These are phyloP conservation scores for Blastomussa wellsi DNA, from an alignment of 92 coral and sea anemone genomes.

Conservation along the genomic window DNA sequence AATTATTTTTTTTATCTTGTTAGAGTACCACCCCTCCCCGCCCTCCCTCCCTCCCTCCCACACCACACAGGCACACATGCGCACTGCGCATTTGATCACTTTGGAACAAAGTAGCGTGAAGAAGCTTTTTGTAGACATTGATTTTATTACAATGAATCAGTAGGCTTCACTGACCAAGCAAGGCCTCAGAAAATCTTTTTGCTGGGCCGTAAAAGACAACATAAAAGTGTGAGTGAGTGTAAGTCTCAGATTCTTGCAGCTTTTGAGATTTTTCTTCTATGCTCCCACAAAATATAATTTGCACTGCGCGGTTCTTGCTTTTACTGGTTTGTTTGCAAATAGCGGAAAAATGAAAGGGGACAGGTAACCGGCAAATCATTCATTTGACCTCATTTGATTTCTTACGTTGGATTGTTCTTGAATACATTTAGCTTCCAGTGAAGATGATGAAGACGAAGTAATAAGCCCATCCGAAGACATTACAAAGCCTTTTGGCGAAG, in stretches of 20 bases:
- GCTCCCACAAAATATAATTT: too few relatives aligned
- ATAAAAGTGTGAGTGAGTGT: background rate
- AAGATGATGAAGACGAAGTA: conserved; percentile 70
- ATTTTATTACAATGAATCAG: background rate
- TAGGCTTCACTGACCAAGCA: background rate
- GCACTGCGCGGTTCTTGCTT: too few relatives aligned
- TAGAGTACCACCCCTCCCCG: background rate
- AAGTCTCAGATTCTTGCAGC: background rate
- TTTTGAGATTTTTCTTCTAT: too few relatives aligned
- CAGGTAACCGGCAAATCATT: too few relatives aligned
- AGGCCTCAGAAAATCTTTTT: background rate
- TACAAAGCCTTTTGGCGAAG: conserved; percentile 44
- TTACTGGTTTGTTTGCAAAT: too few relatives aligned
- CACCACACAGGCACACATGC: too few relatives aligned
- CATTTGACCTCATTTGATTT: background rate
- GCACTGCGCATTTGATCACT: background rate
- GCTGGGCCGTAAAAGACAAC: too few relatives aligned
- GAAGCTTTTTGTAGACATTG: background rate
- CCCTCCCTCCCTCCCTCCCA: too few relatives aligned
- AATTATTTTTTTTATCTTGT: background rate
- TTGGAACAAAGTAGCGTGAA: background rate
- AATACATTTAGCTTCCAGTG: conserved; percentile 56
- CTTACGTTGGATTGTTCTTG: background rate
- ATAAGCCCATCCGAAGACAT: conserved; percentile 58
- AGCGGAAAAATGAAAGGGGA: too few relatives aligned